A percentile compares a stretch with the other conserved stretches of the same genome.
Conservation (phyloP, 2,888 invertebrate species). For the Hanleya hanleyi region DNA sequence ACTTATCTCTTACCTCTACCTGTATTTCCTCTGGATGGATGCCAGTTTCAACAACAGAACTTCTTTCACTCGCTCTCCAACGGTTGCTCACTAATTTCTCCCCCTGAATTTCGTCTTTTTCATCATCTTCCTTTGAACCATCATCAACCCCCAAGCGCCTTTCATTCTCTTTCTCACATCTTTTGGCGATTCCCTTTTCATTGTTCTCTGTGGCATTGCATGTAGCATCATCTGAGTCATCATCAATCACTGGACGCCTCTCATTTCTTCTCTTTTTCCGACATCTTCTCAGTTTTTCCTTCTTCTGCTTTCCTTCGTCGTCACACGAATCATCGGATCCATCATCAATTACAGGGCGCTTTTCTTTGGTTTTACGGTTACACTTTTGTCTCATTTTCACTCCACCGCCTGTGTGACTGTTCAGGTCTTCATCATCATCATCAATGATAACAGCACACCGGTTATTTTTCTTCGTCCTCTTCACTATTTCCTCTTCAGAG, state of each 20-base stretch:
- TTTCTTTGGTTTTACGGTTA: no score
- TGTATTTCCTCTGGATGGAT: slow-evolving; percentile 7
- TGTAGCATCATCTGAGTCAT: slow-evolving; percentile 5
- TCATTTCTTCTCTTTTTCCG: slow-evolving; percentile 3
- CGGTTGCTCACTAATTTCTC: background rate
- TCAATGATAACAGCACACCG: slow-evolving; percentile 9
- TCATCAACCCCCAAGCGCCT: no score
- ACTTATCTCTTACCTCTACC: slow-evolving; percentile 11
- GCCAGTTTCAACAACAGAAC: no score
- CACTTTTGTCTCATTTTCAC: no score
- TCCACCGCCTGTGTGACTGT: background rate
- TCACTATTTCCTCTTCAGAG: background rate
- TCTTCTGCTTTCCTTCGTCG: background rate
- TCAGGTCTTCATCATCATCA: slow-evolving; percentile 6
- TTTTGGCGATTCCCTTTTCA: no score
- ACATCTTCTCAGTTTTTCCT: background rate
- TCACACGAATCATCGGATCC: no score
- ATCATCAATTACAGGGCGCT: no score
- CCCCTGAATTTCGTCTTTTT: background rate
- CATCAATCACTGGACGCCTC: background rate
- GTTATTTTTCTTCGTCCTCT: background rate
- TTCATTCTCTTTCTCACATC: no score
- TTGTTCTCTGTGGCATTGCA: background rate
- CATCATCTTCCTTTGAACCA: background rate
- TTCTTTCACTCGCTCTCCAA: no score